phyloP scores from a whole-genome alignment of 2,888 invertebrate species.

The Mechanitis mazaeus region DNA sequence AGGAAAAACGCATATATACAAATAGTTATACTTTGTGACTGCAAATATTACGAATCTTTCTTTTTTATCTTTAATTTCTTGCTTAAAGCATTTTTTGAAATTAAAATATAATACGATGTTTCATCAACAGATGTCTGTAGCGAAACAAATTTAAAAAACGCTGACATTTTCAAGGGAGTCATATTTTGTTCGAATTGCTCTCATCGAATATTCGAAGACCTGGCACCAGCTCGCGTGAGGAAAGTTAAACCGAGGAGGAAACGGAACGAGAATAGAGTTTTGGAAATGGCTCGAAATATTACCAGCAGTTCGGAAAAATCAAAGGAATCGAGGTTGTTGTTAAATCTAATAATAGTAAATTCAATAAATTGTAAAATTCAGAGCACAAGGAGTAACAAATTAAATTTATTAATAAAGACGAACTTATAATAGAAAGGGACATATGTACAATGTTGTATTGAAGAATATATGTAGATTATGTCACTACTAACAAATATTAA shows the following conservation, averaged over 20 bases:
- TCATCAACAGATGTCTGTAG: conserved; percentile 53
- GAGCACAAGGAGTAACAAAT: no score
- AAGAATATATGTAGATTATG: no score
- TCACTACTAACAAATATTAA: no score
- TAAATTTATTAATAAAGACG: no score
- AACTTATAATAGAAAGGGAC: no score
- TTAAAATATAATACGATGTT: background rate
- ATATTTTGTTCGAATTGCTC: conserved; percentile 60
- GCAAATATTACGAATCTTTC: no score
- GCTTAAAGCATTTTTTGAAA: no score
- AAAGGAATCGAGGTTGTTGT: conserved; percentile 20
- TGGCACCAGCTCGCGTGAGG: conserved; percentile 44
- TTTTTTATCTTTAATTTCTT: background rate
- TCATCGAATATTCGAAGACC: conserved; percentile 56
- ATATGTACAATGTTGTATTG: no score
- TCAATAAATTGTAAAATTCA: no score
- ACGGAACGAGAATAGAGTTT: conserved; percentile 16
- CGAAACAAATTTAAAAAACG: conserved; percentile 51
- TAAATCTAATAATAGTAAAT: background rate
- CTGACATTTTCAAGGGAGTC: conserved; percentile 59
- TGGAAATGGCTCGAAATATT: conserved; percentile 19
- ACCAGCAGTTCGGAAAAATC: conserved; percentile 17
- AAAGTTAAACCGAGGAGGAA: conserved; percentile 32
- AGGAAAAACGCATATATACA: no score
- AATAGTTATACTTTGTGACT: no score